Conservation (phyloP, 2,113 vertebrate genomes). For the Onychostruthus taczanowskii region DNA sequence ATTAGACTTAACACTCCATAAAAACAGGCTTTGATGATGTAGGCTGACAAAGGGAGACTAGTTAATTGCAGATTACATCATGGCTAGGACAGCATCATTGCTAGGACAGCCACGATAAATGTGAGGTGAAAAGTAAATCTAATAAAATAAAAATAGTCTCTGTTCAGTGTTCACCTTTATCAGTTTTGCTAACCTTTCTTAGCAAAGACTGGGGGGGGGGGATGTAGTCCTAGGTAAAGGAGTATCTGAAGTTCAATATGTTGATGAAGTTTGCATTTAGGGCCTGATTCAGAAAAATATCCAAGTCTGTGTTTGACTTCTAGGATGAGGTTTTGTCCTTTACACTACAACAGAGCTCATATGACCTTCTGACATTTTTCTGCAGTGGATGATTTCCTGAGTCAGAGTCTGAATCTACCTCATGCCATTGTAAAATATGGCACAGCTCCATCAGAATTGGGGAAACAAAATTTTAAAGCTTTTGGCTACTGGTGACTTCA, state of each 20-base stretch:
- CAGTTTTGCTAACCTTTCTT: slow-evolving; percentile 30
- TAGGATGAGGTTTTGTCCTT: neutral
- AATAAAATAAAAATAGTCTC: slow-evolving; percentile 41
- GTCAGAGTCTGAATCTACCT: neutral
- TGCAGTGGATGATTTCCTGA: neutral
- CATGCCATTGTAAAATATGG: neutral
- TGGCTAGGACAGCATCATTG: slow-evolving; percentile 57
- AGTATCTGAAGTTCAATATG: neutral
- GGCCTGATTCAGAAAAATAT: neutral
- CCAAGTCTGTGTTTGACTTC: neutral
- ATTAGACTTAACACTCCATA: slow-evolving; percentile 66
- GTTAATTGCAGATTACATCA: slow-evolving; percentile 71
- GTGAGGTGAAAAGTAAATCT: slow-evolving; percentile 58
- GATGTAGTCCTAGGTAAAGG: neutral
- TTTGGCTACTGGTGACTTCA: neutral
- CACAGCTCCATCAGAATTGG: neutral
- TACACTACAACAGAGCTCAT: neutral
- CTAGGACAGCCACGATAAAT: slow-evolving; percentile 50
- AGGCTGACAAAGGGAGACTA: slow-evolving; percentile 68
- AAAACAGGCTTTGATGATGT: slow-evolving; percentile 66
- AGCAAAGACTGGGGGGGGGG: neutral
- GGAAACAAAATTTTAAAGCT: neutral
- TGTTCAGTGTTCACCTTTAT: slow-evolving; percentile 49
- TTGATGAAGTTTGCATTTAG: neutral
- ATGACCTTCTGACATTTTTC: neutral